These are phyloP conservation scores for Psilopsiagon aurifrons DNA, from an alignment of 2,113 vertebrate genomes.

Conservation along the genomic window DNA sequence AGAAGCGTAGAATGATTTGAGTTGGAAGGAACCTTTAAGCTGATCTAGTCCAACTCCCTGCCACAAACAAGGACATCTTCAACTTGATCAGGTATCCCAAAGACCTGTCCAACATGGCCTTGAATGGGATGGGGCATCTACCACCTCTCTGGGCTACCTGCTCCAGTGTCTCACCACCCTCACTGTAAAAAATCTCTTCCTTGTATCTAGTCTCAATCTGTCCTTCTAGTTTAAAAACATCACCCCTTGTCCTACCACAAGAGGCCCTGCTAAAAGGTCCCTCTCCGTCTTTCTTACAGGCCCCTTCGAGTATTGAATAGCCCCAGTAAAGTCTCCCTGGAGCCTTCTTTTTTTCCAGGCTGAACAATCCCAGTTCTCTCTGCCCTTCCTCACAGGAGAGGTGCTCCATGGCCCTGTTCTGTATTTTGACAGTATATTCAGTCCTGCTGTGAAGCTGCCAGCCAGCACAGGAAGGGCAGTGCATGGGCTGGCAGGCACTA, in stretches of 20 bases:
- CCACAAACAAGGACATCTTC: background rate
- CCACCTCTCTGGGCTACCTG: background rate
- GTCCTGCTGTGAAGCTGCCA: background rate
- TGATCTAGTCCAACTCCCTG: background rate
- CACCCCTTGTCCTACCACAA: background rate
- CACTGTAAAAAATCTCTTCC: background rate
- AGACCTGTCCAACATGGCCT: background rate
- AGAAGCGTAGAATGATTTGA: background rate
- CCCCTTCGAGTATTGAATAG: background rate
- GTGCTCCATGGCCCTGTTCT: background rate
- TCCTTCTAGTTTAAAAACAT: background rate
- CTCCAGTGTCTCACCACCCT: background rate
- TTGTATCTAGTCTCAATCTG: background rate
- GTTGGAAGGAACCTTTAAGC: background rate
- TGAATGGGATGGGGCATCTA: background rate
- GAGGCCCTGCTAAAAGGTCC: background rate
- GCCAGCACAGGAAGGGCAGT: background rate
- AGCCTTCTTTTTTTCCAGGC: background rate
- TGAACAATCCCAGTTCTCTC: background rate
- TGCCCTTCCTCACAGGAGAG: background rate
- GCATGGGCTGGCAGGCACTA: background rate
- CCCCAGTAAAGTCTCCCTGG: rapidly evolving
- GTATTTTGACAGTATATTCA: background rate
- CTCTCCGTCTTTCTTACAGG: background rate
- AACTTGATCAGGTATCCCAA: background rate